phyloP scores from a whole-genome alignment of 2,113 vertebrate species.

The human (Homo sapiens) region DNA sequence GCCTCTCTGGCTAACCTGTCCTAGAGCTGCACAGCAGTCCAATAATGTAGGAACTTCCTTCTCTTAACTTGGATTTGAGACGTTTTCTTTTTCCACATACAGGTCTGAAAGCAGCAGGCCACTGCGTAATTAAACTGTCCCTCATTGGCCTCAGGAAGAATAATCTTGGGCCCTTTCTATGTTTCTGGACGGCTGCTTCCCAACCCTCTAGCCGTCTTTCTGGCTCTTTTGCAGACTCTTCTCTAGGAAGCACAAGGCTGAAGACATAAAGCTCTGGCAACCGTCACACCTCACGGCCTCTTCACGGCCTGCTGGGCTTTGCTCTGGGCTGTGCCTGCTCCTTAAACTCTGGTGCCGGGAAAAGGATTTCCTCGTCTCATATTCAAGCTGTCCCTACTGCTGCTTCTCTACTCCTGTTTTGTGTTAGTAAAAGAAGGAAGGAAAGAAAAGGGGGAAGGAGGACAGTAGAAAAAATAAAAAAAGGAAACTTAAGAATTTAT shows the following conservation, averaged over 20 bases:
- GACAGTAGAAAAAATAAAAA: not conserved
- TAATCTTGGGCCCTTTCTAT: not conserved
- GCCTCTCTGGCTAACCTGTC: not conserved
- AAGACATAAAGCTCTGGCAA: not conserved
- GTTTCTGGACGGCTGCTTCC: not conserved
- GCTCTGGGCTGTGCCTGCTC: not conserved
- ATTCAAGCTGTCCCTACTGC: not conserved
- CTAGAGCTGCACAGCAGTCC: not conserved
- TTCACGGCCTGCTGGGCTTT: not conserved
- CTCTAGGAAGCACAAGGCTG: not conserved
- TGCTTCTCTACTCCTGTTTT: not conserved
- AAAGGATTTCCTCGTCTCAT: conserved; percentile 40
- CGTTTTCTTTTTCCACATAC: not conserved
- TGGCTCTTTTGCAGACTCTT: not conserved
- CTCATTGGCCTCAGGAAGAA: not conserved
- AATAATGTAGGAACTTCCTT: conserved; percentile 11
- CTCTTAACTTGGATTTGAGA: conserved; percentile 46
- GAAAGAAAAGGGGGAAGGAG: too few relatives aligned
- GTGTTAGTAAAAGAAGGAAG: not conserved
- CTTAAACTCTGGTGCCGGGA: not conserved
- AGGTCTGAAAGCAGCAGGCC: not conserved
- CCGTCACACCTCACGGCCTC: not conserved
- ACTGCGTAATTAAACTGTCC: not conserved
- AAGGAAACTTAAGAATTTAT: conserved; percentile 27
- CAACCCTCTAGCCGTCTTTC: not conserved